A percentile compares a stretch with the other conserved stretches of the same genome.
Evolutionary conservation across 2,888 invertebrate genomes (phyloP).

Genomic region (Chironomus tentans): DNA sequence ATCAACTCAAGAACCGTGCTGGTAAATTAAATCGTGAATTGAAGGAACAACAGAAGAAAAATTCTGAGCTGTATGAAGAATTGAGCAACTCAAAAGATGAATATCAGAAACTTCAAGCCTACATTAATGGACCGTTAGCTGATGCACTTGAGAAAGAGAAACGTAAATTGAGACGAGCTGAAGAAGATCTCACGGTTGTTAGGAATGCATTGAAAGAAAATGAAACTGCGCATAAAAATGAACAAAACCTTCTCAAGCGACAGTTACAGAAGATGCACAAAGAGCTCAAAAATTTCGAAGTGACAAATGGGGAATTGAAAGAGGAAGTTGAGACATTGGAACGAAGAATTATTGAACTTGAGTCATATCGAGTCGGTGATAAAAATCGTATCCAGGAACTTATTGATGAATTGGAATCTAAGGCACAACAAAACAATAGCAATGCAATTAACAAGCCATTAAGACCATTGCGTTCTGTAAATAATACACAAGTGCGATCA

Average conservation of each 20-base stretch:
- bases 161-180: conserved; percentile 40
- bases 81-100: conserved; percentile 46
- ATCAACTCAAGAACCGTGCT: conserved; percentile 46
- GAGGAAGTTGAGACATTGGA: conserved; percentile 59
- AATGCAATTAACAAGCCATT: neutral
- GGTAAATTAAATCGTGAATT: conserved; percentile 50
- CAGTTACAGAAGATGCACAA: conserved; percentile 48
- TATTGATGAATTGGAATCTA: conserved; percentile 50
- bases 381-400: conserved; percentile 50
- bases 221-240: conserved; percentile 43
- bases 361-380: conserved; percentile 47
- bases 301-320: conserved; percentile 56
- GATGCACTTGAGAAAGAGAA: conserved; percentile 39
- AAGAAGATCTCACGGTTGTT: conserved; percentile 45
- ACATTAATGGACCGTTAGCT: conserved; percentile 40
- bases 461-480: conserved; percentile 2
- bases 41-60: conserved; percentile 44
- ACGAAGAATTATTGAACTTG: conserved; percentile 48
- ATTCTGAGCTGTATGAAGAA: conserved; percentile 43
- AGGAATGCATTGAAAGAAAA: conserved; percentile 44
- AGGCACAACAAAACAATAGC: conserved; percentile 44
- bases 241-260: conserved; percentile 45
- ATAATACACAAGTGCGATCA: neutral
- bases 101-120: conserved; percentile 44
- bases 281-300: conserved; percentile 54